Base-by-base conservation (phyloP, 2,113 vertebrate genomes). In the Vulpes vulpes region DNA sequence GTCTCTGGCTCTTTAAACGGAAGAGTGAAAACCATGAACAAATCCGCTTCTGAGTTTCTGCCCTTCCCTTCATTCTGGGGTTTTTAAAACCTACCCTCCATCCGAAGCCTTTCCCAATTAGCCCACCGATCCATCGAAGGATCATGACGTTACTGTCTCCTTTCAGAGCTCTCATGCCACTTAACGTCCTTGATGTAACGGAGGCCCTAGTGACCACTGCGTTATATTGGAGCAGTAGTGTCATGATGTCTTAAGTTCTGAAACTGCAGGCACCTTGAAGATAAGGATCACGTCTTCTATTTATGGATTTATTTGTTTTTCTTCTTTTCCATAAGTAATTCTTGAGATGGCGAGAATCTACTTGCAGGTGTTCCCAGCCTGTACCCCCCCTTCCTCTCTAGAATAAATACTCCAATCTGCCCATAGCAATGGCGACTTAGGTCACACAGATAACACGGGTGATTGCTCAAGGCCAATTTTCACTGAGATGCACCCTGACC, bases 11-110 rank as follows among this genome's bases (percentile, higher is more conserved):
- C 32, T 79, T 94, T 17, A 76, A 76, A 74, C n/a, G 27, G 25
- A 27, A 65, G 9, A 8, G n/a, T 71, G 53, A 53, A 96, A 95
- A 71, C 53, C 49, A 79, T 27, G 16, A 91, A 69, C 27, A 94
- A 81, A 6, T 17, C 38, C 62, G 14, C 38, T 43, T 89, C 67
- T 76, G 14, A 2, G 20, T n/a, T 73, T 80, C 79, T 80, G 2
- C 8, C 20, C 8, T 43, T 89, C 2, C 27, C 30, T 32, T 83
- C 4, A 43, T 78, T 82, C 23, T 35, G 78, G 64, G 23, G 19
- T 62, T 92, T 95, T 93, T 25, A 79, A 71, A 78, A 71, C 38
- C 49, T 91, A 22, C 32, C 15, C 95, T 89, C 10, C 60, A 49
- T 78, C 3, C 35, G 83, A 89, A 96, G 23, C 3, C n/a, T 92